Base-by-base conservation (phyloP, 2,113 vertebrate species). In the Buteo buteo region DNA sequence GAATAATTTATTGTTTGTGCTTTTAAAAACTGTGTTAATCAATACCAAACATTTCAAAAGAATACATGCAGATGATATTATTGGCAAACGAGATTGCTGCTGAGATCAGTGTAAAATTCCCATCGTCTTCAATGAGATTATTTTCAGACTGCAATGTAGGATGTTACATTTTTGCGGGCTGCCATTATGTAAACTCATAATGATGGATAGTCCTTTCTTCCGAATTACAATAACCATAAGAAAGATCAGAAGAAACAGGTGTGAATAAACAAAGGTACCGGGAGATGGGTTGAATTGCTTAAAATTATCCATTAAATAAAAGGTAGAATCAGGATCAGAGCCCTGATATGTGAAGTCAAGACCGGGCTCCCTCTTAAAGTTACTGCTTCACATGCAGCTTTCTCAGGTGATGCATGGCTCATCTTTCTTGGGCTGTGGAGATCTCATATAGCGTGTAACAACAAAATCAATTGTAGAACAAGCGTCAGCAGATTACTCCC, bases 1-100 rank as follows among this genome's bases (percentile, higher is more conserved):
- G n/a, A 87, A 89, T 95, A 77, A 94, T 96, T 86, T 91, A 95
- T 85, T 76, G 40, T 82, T 85, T 94, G 65, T 85, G 58, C 73
- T 94, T 89, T 95, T 93, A 76, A 95, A 95, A 87, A 42, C 16
- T 19, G 29, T 73, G 54, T 87, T 91, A 87, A 94, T 96, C 95
- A 66, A 97, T 94, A 96, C 5, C 2, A 79, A 93, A 36, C 83
- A 65, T 91, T 94, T 94, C 61, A 79, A 84, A 97, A 91, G 88
- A 79, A 91, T 82, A 72, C 52, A 49, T 91, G 50, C 16, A 74
- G 94, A 93, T 82, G 28, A 92, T 76, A 84, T 62, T 95, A 88
- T 45, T 89, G 94, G 91, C 92, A 94, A 86, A 89, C 1, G 7
- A 79, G 69, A 81, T 62, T 82, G 61, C 73, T 91, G 78, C 70